These are phyloP conservation scores for Cydia pomonella DNA, from an alignment of 1,140 invertebrate species.

Conservation along the genomic window DNA sequence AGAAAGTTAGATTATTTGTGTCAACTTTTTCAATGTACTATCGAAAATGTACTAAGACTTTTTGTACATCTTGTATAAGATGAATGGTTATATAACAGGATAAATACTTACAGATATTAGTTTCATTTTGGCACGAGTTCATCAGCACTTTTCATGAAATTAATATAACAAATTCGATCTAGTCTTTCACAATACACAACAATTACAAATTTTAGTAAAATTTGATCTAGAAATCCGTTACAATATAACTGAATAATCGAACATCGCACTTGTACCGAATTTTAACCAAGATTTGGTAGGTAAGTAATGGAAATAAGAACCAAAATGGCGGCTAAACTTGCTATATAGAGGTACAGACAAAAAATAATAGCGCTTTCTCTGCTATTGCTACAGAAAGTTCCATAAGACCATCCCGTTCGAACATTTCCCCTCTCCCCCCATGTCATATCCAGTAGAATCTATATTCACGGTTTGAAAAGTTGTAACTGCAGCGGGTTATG, in stretches of 20 bases:
- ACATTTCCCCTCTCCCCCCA: too few species aligned
- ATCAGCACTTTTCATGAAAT: not conserved
- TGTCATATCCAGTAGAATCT: too few species aligned
- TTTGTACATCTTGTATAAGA: not conserved
- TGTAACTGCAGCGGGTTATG: not conserved
- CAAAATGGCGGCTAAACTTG: not conserved
- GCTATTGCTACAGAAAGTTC: too few species aligned
- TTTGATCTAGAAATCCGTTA: not conserved
- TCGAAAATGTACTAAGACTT: not conserved
- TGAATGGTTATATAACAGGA: slow-evolving; percentile 6
- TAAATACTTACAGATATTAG: slow-evolving; percentile 7
- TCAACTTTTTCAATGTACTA: too few species aligned
- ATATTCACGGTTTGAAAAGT: not conserved
- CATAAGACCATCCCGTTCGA: too few species aligned
- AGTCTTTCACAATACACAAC: not conserved
- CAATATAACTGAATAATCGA: not conserved
- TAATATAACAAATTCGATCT: not conserved
- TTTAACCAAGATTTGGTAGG: not conserved
- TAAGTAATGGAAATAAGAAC: not conserved
- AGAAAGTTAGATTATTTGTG: not conserved
- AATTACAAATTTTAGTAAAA: not conserved
- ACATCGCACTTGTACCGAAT: not conserved
- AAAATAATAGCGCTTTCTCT: too few species aligned
- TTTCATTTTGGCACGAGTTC: slow-evolving; percentile 7
- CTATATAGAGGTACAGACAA: too few species aligned